Evolutionary conservation across 1,140 invertebrate genomes (phyloP).

Genomic region (Ectropis grisescens): DNA sequence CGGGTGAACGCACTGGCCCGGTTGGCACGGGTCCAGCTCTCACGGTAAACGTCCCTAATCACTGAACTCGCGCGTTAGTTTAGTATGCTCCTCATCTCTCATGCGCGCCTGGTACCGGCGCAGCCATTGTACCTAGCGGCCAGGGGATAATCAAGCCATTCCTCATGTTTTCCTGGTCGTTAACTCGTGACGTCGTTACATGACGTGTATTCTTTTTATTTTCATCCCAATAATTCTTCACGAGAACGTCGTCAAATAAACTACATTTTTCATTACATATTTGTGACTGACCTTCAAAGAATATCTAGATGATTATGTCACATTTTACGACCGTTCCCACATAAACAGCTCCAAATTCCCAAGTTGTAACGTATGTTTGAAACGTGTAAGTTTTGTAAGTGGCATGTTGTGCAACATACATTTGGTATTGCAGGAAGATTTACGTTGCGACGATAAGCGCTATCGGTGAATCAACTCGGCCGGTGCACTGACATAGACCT

Average conservation of each 20-base stretch:
- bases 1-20: slow-evolving; percentile 55
- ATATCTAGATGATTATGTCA: too few species aligned
- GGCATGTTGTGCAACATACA: slow-evolving; percentile 25
- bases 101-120: slow-evolving; percentile 48
- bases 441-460: slow-evolving; percentile 31
- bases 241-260: too few species aligned
- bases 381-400: too few species aligned
- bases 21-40: slow-evolving; percentile 51
- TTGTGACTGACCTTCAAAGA: too few species aligned
- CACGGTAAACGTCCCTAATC: slow-evolving; percentile 54
- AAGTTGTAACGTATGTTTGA: too few species aligned
- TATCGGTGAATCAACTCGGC: slow-evolving; percentile 49
- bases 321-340: too few species aligned
- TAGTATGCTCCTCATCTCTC: slow-evolving; percentile 42
- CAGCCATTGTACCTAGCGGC: slow-evolving; percentile 27
- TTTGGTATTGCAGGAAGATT: slow-evolving; percentile 23
- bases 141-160: too few species aligned
- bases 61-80: slow-evolving; percentile 30
- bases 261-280: too few species aligned
- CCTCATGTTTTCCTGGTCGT: slow-evolving; percentile 12
- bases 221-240: too few species aligned
- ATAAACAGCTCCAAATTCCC: too few species aligned
- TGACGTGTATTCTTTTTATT: too few species aligned
- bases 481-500: slow-evolving; percentile 40
- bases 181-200: too few species aligned